Percentiles rank a stretch among this genome's conserved stretches.
Conservation (phyloP, 2,113 vertebrate species). For the Tragelaphus scriptus region DNA sequence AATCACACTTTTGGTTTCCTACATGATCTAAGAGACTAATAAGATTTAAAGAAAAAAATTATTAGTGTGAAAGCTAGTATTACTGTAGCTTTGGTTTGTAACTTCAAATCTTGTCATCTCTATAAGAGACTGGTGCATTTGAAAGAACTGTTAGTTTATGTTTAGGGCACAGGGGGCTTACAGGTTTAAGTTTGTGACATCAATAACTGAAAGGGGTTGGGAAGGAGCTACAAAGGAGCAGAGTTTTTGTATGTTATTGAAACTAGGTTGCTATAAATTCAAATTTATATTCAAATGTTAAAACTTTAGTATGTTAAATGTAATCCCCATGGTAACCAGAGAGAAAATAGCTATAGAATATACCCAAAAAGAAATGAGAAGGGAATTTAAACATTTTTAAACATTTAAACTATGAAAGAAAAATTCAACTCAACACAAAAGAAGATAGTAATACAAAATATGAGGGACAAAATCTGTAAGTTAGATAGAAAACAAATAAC, state of each 20-base stretch:
- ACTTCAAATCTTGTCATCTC: neutral
- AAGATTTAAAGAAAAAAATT: neutral
- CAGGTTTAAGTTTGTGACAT: neutral
- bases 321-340: neutral
- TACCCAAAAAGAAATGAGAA: conserved; percentile 6
- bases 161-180: neutral
- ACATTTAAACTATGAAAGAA: neutral
- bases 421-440: neutral
- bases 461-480: neutral
- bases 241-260: neutral
- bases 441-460: neutral
- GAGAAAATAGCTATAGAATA: conserved; percentile 9
- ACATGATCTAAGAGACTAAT: neutral
- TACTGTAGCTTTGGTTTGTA: neutral
- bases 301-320: neutral
- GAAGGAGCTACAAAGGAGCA: neutral
- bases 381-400: conserved; percentile 8
- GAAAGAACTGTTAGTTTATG: neutral
- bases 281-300: conserved; percentile 6
- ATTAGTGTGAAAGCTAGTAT: neutral
- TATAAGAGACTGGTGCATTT: neutral
- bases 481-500: neutral
- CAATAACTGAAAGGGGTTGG: neutral
- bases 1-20: neutral
- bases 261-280: conserved; percentile 2